These are phyloP conservation scores for Hipparchia sbordonii DNA, from an alignment of 2,888 invertebrate species.

Conservation along the genomic window DNA sequence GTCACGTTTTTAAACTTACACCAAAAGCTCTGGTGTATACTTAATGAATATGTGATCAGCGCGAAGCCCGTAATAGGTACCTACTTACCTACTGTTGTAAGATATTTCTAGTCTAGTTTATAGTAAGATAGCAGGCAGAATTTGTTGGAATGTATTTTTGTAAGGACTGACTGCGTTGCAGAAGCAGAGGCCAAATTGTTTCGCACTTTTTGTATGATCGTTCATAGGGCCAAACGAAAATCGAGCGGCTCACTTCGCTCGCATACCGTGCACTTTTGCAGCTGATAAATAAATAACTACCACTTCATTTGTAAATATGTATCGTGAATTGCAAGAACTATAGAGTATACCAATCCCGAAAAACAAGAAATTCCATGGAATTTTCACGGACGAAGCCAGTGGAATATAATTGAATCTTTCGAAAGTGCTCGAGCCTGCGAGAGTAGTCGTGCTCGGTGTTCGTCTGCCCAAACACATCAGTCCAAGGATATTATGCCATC, in stretches of 20 bases:
- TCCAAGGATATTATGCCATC: conserved; percentile 38
- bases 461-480: conserved; percentile 16
- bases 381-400: not conserved
- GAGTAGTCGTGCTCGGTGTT: not conserved
- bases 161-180: conserved; percentile 42
- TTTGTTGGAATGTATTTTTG: conserved; percentile 40
- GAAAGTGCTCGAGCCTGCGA: not conserved
- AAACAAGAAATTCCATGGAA: not conserved
- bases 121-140: conserved; percentile 32
- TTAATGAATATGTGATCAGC: not conserved
- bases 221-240: conserved; percentile 22
- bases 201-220: conserved; percentile 34
- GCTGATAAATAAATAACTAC: not conserved
- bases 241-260: not conserved
- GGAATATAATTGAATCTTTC: too few species aligned
- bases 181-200: conserved; percentile 43
- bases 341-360: not conserved
- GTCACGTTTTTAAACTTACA: too few species aligned
- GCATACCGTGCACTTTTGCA: not conserved
- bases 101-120: conserved; percentile 34
- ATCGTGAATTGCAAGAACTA: too few species aligned
- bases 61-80: not conserved
- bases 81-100: not conserved
- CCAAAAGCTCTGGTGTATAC: too few species aligned
- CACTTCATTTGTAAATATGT: too few species aligned